These are phyloP conservation scores for Epizoanthus illoricatus DNA, from an alignment of 92 coral and sea anemone species.

Conservation along the genomic window DNA sequence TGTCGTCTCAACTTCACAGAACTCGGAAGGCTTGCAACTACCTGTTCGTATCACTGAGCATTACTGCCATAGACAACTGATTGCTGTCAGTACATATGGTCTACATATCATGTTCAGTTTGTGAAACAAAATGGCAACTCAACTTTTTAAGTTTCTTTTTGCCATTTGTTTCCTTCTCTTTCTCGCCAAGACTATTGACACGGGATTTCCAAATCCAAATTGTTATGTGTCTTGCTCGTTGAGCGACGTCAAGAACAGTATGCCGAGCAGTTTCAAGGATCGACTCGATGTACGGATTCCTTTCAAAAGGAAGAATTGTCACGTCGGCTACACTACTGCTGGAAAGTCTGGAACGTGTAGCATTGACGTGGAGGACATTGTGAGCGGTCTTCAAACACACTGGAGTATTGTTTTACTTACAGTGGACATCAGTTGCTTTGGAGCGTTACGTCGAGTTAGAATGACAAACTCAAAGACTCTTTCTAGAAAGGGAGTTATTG, in stretches of 20 bases:
- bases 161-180: background rate
- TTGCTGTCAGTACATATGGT: too few species aligned
- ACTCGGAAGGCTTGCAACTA: too few species aligned
- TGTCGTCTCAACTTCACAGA: background rate
- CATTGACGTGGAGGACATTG: background rate
- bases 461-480: conserved; percentile 45
- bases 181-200: background rate
- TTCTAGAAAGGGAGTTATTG: conserved; percentile 53
- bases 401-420: background rate
- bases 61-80: too few species aligned
- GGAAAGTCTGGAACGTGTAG: background rate
- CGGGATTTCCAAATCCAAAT: background rate
- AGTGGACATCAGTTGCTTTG: background rate
- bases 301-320: background rate
- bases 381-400: background rate
- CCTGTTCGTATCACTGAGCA: too few species aligned
- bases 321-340: background rate
- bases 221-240: background rate
- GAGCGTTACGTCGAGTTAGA: background rate
- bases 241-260: background rate
- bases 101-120: background rate
- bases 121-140: background rate
- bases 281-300: background rate
- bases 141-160: background rate
- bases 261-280: background rate